Conservation (phyloP, 2,797 vertebrate genomes). For the Rhincodon typus region DNA sequence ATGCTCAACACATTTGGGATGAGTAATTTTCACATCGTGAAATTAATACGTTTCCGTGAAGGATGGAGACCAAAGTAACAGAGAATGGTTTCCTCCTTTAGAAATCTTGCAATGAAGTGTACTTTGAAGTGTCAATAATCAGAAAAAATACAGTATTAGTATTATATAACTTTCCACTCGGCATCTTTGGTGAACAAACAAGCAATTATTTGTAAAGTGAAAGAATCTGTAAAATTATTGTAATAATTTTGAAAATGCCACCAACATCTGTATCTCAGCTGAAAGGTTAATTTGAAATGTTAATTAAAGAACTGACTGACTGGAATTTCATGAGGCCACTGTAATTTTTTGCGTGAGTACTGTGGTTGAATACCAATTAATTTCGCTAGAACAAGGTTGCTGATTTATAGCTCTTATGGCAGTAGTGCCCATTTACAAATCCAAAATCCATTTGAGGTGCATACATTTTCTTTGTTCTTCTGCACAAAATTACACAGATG, state of each 20-base stretch:
- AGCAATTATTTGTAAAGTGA: not conserved
- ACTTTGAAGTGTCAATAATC: not conserved
- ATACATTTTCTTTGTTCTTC: too few relatives aligned
- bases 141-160: not conserved
- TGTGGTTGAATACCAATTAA: too few relatives aligned
- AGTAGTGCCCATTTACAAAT: too few relatives aligned
- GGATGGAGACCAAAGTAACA: constrained; percentile 42
- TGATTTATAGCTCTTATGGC: too few relatives aligned
- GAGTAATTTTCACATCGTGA: constrained; percentile 39
- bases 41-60: constrained; percentile 40
- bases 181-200: not conserved
- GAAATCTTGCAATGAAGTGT: not conserved
- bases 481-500: too few relatives aligned
- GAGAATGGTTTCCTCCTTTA: not conserved
- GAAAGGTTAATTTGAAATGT: not conserved
- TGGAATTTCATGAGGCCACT: too few relatives aligned
- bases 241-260: not conserved
- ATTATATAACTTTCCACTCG: not conserved
- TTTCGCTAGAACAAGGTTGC: too few relatives aligned
- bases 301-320: not conserved
- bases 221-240: not conserved
- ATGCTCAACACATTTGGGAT: constrained; percentile 42
- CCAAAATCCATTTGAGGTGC: too few relatives aligned
- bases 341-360: too few relatives aligned
- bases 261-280: not conserved